Conservation (phyloP, 2,797 vertebrate genomes). For the Dendrocincla fuliginosa region DNA sequence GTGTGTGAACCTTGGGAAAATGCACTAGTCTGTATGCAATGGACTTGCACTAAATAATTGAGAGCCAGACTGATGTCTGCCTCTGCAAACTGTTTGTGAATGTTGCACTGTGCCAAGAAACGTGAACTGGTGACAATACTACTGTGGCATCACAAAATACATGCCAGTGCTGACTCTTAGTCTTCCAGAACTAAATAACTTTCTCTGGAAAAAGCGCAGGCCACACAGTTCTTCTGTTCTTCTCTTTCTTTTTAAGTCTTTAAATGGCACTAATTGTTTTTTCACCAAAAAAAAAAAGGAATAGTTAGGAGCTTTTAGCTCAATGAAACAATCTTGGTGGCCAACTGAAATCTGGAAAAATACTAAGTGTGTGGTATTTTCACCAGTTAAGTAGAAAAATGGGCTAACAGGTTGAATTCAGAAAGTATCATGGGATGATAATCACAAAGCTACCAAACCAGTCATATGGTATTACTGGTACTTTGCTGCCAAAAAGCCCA, state of each 20-base stretch:
- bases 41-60: background rate
- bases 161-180: background rate
- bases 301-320: background rate
- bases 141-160: background rate
- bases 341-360: background rate
- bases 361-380: background rate
- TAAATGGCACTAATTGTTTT: background rate
- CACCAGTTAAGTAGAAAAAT: background rate
- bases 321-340: background rate
- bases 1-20: background rate
- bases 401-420: background rate
- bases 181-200: background rate
- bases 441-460: background rate
- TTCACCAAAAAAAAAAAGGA: background rate
- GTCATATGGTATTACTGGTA: background rate
- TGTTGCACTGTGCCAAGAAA: background rate
- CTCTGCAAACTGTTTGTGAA: background rate
- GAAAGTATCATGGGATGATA: background rate
- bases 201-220: background rate
- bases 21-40: background rate
- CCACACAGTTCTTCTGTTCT: background rate
- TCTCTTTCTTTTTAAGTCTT: background rate
- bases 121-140: rapidly evolving
- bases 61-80: background rate
- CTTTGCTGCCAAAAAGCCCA: background rate